phyloP scores from a whole-genome alignment of 2,888 invertebrate species.

The Penaeus monodon region DNA sequence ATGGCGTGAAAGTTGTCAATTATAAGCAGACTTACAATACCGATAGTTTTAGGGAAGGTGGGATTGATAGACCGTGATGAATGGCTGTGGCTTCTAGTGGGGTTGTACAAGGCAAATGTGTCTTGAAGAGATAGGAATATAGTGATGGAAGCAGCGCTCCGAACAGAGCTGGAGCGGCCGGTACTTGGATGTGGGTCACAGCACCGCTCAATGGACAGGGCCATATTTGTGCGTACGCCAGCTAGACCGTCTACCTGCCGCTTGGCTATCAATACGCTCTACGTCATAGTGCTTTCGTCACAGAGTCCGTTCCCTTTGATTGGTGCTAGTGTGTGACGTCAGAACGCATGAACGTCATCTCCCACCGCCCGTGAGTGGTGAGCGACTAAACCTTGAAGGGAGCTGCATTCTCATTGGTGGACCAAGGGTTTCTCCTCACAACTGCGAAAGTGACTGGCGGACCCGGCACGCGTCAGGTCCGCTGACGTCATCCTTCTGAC shows the following conservation, averaged over 20 bases:
- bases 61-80: no score
- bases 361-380: conserved; percentile 3
- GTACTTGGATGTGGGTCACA: conserved; percentile 17
- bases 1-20: no score
- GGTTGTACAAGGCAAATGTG: no score
- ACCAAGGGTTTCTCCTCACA: neutral
- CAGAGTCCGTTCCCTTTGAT: conserved; percentile 2
- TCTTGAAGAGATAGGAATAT: no score
- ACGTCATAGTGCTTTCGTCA: conserved; percentile 35
- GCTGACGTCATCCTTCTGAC: conserved; percentile 44
- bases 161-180: neutral
- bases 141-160: no score
- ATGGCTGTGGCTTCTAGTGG: no score
- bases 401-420: conserved; percentile 31
- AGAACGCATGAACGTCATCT: conserved; percentile 17
- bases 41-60: no score
- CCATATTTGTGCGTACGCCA: conserved; percentile 46
- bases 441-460: conserved; percentile 45
- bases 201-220: conserved; percentile 33
- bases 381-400: neutral
- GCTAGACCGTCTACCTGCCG: conserved; percentile 13
- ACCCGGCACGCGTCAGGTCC: conserved; percentile 44
- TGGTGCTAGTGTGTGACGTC: conserved; percentile 32
- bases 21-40: no score
- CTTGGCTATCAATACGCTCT: conserved; percentile 41